Conservation (phyloP, 2,113 vertebrate species). For the Myxocyprinus asiaticus region DNA sequence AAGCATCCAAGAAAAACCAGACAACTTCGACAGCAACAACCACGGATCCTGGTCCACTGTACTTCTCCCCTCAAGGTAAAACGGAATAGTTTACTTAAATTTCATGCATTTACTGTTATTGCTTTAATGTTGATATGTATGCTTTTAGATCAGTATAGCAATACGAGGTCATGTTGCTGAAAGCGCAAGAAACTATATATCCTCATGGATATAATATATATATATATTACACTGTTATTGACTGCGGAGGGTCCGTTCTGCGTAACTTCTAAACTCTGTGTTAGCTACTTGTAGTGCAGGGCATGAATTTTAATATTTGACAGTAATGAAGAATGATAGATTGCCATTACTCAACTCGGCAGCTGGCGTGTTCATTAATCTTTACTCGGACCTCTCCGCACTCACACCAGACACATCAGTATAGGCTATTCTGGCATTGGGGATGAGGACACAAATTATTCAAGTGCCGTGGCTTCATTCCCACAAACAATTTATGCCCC, state of each 20-base stretch:
- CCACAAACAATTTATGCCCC: conserved; percentile 64
- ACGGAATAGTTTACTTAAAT: conserved; percentile 54
- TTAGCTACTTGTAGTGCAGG: conserved; percentile 80
- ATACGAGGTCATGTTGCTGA: background rate
- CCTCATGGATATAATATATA: background rate
- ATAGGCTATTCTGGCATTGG: conserved; percentile 59
- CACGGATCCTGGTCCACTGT: conserved; percentile 80
- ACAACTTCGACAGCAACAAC: conserved; percentile 74
- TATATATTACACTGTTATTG: conserved; percentile 23
- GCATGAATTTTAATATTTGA: conserved; percentile 91
- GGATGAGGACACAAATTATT: conserved; percentile 69
- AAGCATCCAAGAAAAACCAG: conserved; percentile 87
- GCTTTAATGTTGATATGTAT: background rate
- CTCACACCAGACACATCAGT: conserved; percentile 73
- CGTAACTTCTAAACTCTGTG: conserved; percentile 61
- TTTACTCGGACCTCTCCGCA: conserved; percentile 85
- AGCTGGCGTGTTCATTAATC: conserved; percentile 96
- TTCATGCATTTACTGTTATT: background rate
- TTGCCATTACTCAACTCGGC: conserved; percentile 89
- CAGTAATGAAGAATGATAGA: conserved; percentile 99
- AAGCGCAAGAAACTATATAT: background rate
- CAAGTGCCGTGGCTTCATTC: conserved; percentile 64
- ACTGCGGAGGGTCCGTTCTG: conserved; percentile 55
- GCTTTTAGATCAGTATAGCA: background rate
- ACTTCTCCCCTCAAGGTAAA: conserved; percentile 94